These are phyloP conservation scores for Teleogryllus occipitalis DNA, from an alignment of 1,140 invertebrate genomes.

Conservation along the genomic window DNA sequence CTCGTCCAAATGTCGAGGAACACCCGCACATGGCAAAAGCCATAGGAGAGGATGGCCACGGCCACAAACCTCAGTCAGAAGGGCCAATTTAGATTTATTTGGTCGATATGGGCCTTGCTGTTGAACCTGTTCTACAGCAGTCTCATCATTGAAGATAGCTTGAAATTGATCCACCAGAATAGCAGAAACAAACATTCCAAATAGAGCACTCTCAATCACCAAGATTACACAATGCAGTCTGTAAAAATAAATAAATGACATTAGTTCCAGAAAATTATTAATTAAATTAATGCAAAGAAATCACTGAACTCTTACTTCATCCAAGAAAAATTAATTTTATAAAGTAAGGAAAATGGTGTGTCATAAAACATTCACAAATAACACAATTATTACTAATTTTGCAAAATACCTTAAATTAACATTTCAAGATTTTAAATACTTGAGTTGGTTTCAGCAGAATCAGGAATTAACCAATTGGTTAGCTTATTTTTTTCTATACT, in stretches of 20 bases:
- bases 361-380: too few species aligned
- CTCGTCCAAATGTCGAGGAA: slow-evolving; percentile 9
- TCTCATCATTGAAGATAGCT: slow-evolving; percentile 75
- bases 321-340: too few species aligned
- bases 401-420: too few species aligned
- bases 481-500: too few species aligned
- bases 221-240: slow-evolving; percentile 81
- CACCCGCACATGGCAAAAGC: slow-evolving; percentile 50
- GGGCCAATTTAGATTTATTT: slow-evolving; percentile 54
- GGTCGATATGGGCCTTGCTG: slow-evolving; percentile 56
- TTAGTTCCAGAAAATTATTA: too few species aligned
- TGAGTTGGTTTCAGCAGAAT: too few species aligned
- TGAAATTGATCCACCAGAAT: slow-evolving; percentile 84
- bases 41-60: slow-evolving; percentile 57
- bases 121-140: slow-evolving; percentile 70
- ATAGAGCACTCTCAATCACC: slow-evolving; percentile 71
- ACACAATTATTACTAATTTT: too few species aligned
- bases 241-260: slow-evolving; percentile 32
- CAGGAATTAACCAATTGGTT: too few species aligned
- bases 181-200: slow-evolving; percentile 83
- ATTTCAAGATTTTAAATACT: too few species aligned
- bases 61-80: slow-evolving; percentile 74
- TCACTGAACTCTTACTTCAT: too few species aligned
- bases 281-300: too few species aligned
- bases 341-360: too few species aligned